Evolutionary conservation across 2,888 invertebrate genomes (phyloP).

Genomic region (Mayetiola destructor): DNA sequence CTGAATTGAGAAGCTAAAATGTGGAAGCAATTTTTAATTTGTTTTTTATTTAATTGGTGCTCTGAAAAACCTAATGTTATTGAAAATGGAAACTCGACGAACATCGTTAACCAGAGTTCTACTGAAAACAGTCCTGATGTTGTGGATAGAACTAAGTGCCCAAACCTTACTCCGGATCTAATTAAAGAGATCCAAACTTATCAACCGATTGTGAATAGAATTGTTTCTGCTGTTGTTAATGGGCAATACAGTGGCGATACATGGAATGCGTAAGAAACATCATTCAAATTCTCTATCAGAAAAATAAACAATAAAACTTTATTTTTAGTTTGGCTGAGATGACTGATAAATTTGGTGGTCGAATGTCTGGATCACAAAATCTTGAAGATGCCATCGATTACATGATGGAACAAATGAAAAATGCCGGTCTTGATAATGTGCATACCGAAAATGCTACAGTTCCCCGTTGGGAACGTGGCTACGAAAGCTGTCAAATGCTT

Average conservation of each 20-base stretch:
- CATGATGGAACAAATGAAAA: slow-evolving; percentile 36
- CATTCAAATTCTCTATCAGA: neutral
- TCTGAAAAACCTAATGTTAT: no score
- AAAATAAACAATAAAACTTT: neutral
- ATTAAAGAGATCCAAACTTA: slow-evolving; percentile 46
- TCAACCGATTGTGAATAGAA: slow-evolving; percentile 36
- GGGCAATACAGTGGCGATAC: slow-evolving; percentile 43
- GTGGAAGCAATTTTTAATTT: no score
- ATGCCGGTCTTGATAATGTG: slow-evolving; percentile 45
- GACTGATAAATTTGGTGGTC: slow-evolving; percentile 46
- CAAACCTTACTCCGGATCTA: slow-evolving; percentile 37
- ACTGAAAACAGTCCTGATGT: no score
- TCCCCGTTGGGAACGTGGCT: slow-evolving; percentile 49
- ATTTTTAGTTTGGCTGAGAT: slow-evolving; percentile 33
- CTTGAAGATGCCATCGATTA: slow-evolving; percentile 56
- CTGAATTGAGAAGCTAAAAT: no score
- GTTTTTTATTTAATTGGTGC: no score
- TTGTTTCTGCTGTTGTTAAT: slow-evolving; percentile 38
- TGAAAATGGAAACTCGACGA: no score
- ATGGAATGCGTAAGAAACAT: slow-evolving; percentile 36
- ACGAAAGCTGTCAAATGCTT: slow-evolving; percentile 49
- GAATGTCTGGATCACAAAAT: slow-evolving; percentile 46
- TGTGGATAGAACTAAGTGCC: no score
- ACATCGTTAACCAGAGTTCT: no score
- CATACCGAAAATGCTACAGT: slow-evolving; percentile 51